A percentile compares a stretch with the other conserved stretches of the same genome.
Evolutionary conservation across 1,140 invertebrate genomes (phyloP).

Genomic region (Archegozetes longisetosus): DNA sequence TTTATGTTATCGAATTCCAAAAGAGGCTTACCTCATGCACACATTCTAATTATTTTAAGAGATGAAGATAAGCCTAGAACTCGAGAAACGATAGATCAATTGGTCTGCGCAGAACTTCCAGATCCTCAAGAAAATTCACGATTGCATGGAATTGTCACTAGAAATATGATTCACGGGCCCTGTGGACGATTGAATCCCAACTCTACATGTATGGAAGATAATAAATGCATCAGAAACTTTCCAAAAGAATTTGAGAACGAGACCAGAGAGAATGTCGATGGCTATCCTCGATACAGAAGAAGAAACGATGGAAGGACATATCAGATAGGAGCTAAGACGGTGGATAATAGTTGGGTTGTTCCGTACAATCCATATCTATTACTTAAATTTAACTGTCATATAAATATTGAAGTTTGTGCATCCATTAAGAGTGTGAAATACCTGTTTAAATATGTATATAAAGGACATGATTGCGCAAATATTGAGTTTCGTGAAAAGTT

Average conservation of each 20-base stretch:
- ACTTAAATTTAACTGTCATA: slow-evolving; percentile 24
- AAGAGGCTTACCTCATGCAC: slow-evolving; percentile 30
- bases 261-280: slow-evolving; percentile 5
- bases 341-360: slow-evolving; percentile 25
- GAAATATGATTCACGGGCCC: slow-evolving; percentile 29
- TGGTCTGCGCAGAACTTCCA: slow-evolving; percentile 18
- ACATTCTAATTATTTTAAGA: slow-evolving; percentile 26
- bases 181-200: slow-evolving; percentile 21
- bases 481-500: slow-evolving; percentile 1
- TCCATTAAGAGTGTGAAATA: slow-evolving; percentile 26
- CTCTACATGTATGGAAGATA: slow-evolving; percentile 22
- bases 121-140: slow-evolving; percentile 25
- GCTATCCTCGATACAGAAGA: slow-evolving; percentile 16
- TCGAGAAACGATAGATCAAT: slow-evolving; percentile 12
- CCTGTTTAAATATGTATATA: slow-evolving; percentile 27
- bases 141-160: slow-evolving; percentile 27
- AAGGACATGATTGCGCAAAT: slow-evolving; percentile 24
- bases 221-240: slow-evolving; percentile 19
- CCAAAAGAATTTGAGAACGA: neutral
- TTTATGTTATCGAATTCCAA: slow-evolving; percentile 30
- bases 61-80: neutral
- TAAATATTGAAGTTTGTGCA: slow-evolving; percentile 26
- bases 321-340: slow-evolving; percentile 9
- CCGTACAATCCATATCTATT: slow-evolving; percentile 25
- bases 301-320: slow-evolving; percentile 17